These are phyloP conservation scores for Phataginus tetradactyla DNA, from an alignment of 2,797 vertebrate species.

Conservation along the genomic window DNA sequence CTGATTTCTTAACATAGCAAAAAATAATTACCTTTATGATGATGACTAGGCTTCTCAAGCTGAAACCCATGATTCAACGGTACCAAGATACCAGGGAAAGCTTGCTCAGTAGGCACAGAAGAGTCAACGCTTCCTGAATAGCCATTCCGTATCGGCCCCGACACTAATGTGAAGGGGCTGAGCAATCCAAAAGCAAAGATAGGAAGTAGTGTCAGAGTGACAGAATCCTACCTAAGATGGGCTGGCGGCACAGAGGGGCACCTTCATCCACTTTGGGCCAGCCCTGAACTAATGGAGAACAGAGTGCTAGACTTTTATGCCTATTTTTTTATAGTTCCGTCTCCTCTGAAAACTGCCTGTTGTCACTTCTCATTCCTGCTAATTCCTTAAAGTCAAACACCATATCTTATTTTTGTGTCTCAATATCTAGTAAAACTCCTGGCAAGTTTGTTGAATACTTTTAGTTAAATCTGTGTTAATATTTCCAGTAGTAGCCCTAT, in stretches of 20 bases:
- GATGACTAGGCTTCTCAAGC: not conserved
- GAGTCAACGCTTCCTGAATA: not conserved
- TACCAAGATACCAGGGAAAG: not conserved
- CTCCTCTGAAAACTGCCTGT: not conserved
- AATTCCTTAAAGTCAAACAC: not conserved
- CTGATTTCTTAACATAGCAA: not conserved
- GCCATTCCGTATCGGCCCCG: not conserved
- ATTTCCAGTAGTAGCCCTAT: not conserved
- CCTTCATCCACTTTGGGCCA: not conserved
- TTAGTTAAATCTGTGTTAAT: not conserved
- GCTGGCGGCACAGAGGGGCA: fast-evolving
- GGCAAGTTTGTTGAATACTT: conserved; percentile 14
- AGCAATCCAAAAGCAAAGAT: not conserved
- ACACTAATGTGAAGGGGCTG: not conserved
- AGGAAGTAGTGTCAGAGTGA: not conserved
- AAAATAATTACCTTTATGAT: not conserved
- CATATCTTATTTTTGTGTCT: not conserved
- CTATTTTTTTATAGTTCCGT: not conserved
- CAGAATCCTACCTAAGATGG: not conserved
- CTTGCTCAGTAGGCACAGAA: not conserved
- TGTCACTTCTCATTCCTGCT: not conserved
- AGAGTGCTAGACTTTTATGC: not conserved
- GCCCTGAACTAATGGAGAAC: not conserved
- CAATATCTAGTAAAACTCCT: not conserved
- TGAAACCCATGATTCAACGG: not conserved